Base-by-base conservation (phyloP, 2,113 vertebrate genomes). In the Tursiops truncatus region DNA sequence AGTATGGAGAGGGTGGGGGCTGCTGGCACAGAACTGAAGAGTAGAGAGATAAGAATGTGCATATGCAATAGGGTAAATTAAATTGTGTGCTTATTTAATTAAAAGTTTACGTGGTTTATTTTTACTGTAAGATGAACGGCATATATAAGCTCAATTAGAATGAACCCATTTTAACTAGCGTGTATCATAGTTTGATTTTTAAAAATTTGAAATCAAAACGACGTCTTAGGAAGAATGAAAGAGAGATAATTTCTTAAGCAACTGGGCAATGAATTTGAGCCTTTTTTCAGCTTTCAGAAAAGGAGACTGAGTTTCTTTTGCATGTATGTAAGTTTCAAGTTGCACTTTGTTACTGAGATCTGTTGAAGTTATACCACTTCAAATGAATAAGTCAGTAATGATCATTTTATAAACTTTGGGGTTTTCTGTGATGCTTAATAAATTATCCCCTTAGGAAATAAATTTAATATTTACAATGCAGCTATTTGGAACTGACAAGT, bases 391-490 rank as follows among this genome's bases (percentile, higher is more conserved):
- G 97, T 86, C 70, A 88, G 81, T 76, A 84, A 77, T 91, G 93
- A 98, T 96, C 84, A 96, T 98, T 70, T 96, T 95, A 79, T 95
- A 95, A 94, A 96, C 77, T 23, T 93, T 76, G 84, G 76, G 2
- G 21, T 79, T 56, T 96, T 96, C 67, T 81, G 73, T 96, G 94
- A 95, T 90, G 85, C 14, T 80, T 96, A 96, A 94, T 90, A 96
- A 96, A 91, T 81, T 96, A 96, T 83, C 88, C 95, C 95, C 97
- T 97, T 97, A 98, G 96, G 97, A 98, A 98, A 98, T 97, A 95
- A 76, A 73, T 56, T 96, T 97, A 93, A 97, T 97, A 93, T 91
- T 92, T 94, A 85, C 91, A 96, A 5, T 80, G 28, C 85, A 97
- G 76, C 83, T 92, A 63, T 97, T 98, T 90, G 53, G 28, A 98